Percentiles rank a stretch among this genome's conserved stretches.
phyloP scores from a whole-genome alignment of 2,888 invertebrate genomes.

The Panopea generosa region DNA sequence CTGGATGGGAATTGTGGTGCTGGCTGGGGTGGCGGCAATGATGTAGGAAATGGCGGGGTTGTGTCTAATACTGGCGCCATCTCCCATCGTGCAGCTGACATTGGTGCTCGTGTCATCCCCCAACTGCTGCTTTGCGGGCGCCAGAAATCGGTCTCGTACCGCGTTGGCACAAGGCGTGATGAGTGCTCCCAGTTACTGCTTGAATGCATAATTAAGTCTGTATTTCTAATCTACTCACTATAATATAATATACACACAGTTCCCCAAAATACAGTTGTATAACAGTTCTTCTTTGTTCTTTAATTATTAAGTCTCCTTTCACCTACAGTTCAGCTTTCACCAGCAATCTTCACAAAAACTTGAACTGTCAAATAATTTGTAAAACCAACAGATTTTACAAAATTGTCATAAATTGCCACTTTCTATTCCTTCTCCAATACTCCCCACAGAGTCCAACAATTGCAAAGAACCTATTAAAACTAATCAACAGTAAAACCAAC shows the following conservation, averaged over 20 bases:
- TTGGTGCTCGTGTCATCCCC: not conserved
- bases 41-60: slow-evolving; percentile 38
- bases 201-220: slow-evolving; percentile 18
- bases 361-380: too few relatives aligned
- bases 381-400: too few relatives aligned
- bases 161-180: slow-evolving; percentile 52
- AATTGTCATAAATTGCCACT: too few relatives aligned
- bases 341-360: not conserved
- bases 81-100: slow-evolving; percentile 37
- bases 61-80: slow-evolving; percentile 27
- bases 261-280: too few relatives aligned
- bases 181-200: slow-evolving; percentile 29
- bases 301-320: slow-evolving; percentile 12
- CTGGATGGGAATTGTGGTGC: slow-evolving; percentile 32
- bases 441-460: slow-evolving; percentile 4
- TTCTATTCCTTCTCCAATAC: not conserved
- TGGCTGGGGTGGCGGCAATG: slow-evolving; percentile 16
- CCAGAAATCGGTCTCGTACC: slow-evolving; percentile 61
- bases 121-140: slow-evolving; percentile 15
- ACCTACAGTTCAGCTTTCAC: not conserved
- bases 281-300: too few relatives aligned
- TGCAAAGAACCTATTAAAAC: not conserved
- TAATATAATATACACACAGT: too few relatives aligned
- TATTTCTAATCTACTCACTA: too few relatives aligned
- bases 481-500: too few relatives aligned